Base-by-base conservation (phyloP, 92 coral and sea anemone genomes). In the Parazoanthus swiftii region DNA sequence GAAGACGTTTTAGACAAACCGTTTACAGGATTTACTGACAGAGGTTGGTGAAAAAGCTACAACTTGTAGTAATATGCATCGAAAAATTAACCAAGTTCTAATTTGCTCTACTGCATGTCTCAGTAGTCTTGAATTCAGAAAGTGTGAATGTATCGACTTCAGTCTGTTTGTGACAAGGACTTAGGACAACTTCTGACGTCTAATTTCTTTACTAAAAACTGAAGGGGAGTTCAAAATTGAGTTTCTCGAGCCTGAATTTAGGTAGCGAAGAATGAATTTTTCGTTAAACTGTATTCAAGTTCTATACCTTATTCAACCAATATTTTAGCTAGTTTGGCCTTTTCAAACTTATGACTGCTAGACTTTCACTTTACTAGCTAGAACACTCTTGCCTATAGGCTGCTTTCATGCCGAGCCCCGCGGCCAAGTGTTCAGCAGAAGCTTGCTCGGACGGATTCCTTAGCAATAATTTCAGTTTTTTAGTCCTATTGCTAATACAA, bases 1-100 rank as follows among this genome's bases (percentile, higher is more conserved):
- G 87, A 84, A 46, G 85, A 80, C 26, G 67, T 42, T 11, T 71
- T 84, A 16, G 77, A 39, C 79, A 35, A 84, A 84, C 43, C 79
- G 29, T 84, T 43, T 33, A 25, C 87, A 84, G 78, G 79, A 46
- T 84, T 84, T 84, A 33, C 75, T 71, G 85, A 56, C 6, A 48
- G 71, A 84, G 87, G 87, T 84, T 71, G 16, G 87, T 84, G 65
- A 43, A 0, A 20, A 39, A 15, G 8, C 38, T 70, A 8, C 4
- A 33, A 51, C 13, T 43, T 37, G 8, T 37, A 15, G 8, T 37
- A 15, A 37, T 42, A 37, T 38, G 39, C 29, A 15, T 33, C 77
- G 46, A 75, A 6, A 36, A 15, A 8, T 75, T 36, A 75, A 38
- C 79, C n/a, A 16, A 75, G 38, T 36, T 33, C 25, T 75, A 15